Conservation (phyloP, 2,797 vertebrate species). For the Thalassophryne amazonica region DNA sequence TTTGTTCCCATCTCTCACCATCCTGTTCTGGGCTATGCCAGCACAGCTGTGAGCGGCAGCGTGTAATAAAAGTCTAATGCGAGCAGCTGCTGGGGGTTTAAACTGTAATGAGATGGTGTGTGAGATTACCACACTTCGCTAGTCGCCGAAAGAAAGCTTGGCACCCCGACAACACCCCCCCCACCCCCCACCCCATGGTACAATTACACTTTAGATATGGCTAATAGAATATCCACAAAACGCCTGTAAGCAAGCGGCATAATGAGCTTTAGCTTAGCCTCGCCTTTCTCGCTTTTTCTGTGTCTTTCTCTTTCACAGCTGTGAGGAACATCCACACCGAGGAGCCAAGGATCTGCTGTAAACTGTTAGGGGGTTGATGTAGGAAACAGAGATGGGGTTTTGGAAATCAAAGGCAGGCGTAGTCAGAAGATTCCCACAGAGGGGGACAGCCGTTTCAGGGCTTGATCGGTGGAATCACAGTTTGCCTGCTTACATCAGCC, state of each 20-base stretch:
- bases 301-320: conserved; percentile 51
- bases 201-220: conserved; percentile 81
- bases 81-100: conserved; percentile 82
- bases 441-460: conserved; percentile 34
- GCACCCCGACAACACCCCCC: conserved; percentile 62
- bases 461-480: conserved; percentile 55
- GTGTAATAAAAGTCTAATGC: conserved; percentile 83
- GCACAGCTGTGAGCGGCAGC: conserved; percentile 79
- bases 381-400: conserved; percentile 71
- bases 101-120: conserved; percentile 83
- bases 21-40: conserved; percentile 73
- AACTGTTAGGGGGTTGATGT: conserved; percentile 64
- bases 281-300: conserved; percentile 30
- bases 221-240: conserved; percentile 78
- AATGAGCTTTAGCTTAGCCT: conserved; percentile 66
- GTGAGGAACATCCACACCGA: conserved; percentile 59
- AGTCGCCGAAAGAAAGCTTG: conserved; percentile 73
- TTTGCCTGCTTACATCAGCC: conserved; percentile 64
- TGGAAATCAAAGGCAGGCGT: conserved; percentile 69
- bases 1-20: conserved; percentile 74
- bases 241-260: conserved; percentile 71
- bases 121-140: conserved; percentile 80
- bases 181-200: conserved; percentile 57
- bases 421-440: conserved; percentile 72
- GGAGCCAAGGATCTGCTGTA: conserved; percentile 45